Conservation (phyloP, 2,888 invertebrate genomes). For the Trichogramma dendrolimi region DNA sequence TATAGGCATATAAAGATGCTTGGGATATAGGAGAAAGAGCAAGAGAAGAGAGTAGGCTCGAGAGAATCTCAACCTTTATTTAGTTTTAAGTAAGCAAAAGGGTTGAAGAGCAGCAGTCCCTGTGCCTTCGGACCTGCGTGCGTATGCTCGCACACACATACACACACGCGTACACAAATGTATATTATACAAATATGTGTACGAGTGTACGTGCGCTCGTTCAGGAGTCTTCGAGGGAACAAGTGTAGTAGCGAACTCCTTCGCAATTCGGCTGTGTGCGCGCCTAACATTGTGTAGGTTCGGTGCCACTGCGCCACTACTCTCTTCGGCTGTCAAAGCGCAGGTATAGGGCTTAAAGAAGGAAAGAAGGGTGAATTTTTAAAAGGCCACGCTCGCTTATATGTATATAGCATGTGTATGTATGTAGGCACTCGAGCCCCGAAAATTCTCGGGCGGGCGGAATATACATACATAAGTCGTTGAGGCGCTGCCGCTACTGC, state of each 20-base stretch:
- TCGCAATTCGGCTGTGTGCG: no score
- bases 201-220: no score
- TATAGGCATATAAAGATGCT: no score
- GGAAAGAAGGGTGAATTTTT: constrained; percentile 30
- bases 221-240: not conserved
- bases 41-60: constrained; percentile 31
- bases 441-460: constrained; percentile 9
- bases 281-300: no score
- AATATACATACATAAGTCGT: no score
- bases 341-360: no score
- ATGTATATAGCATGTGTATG: not conserved
- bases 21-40: not conserved
- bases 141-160: constrained; percentile 16
- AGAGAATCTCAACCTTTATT: constrained; percentile 48
- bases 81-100: constrained; percentile 46
- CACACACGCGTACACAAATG: no score
- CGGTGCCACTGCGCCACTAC: no score
- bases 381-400: constrained; percentile 25
- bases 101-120: constrained; percentile 36
- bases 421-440: constrained; percentile 1
- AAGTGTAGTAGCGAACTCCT: not conserved
- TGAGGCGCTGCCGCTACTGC: no score
- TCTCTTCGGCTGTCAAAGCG: no score
- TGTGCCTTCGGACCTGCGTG: constrained; percentile 15
- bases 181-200: no score